Base-by-base conservation (phyloP, 2,888 invertebrate genomes). In the Aporophyla lueneburgensis region DNA sequence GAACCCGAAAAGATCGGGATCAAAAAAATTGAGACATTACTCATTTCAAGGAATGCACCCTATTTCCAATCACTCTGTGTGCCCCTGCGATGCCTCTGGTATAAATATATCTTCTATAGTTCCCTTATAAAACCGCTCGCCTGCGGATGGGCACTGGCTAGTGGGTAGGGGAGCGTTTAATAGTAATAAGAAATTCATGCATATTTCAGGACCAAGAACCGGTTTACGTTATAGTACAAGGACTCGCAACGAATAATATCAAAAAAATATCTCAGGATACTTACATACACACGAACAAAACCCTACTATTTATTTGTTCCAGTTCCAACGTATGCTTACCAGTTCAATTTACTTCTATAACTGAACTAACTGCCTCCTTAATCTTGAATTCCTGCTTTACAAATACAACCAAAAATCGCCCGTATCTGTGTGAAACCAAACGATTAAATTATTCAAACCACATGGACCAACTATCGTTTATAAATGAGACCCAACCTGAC, bases 401-500 rank as follows among this genome's bases (percentile, higher is more conserved):
- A 62, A n/a, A 40, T 40, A n/a, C n/a, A 40, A 40, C 72, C 12
- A 79, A 21, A 90, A 80, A 66, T 69, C 16, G 73, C 59, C 89
- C 19, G n/a, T 24, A 63, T 80, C 86, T 19, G 93, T 96, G 95
- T 80, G 93, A 94, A 80, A 83, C 85, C 67, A 87, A 94, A 77
- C 92, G 92, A 74, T 96, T 93, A 78, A 89, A 93, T 81, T 80
- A 93, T 79, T 91, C 94, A 3, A 95, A 95, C 88, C 93, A 93
- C 73, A 87, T 92, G 7, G 95, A 96, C 80, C 96, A 95, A 84
- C 54, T 96, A 81, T 86, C 94, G 74, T 94, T 96, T 77, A 85
- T 96, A 75, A 84, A 87, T 5, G 91, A 90, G 54, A 92, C 92
- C 76, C n/a, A n/a, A 91, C 95, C 82, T 14, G 83, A 91, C 68